Evolutionary conservation across 2,888 invertebrate species (phyloP).

Genomic region (Celastrina argiolus): DNA sequence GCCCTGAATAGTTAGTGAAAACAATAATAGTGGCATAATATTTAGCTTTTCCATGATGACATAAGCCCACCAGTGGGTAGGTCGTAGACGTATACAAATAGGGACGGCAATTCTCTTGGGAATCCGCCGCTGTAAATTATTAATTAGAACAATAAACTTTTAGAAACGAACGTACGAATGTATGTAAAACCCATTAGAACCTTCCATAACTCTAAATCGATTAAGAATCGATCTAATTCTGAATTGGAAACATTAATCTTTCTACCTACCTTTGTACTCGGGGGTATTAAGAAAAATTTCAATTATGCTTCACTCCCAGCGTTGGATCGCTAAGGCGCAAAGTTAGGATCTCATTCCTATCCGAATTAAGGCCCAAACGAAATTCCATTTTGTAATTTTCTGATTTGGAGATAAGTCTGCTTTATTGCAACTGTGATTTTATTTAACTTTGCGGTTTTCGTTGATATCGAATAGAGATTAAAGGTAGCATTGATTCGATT

Average conservation of each 20-base stretch:
- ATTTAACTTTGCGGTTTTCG: conserved; percentile 29
- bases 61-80: conserved; percentile 7
- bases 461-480: conserved; percentile 34
- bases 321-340: conserved; percentile 41
- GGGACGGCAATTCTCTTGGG: not conserved
- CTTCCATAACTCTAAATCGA: not conserved
- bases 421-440: conserved; percentile 34
- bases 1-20: not conserved
- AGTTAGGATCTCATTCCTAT: conserved; percentile 50
- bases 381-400: conserved; percentile 58
- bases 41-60: conserved; percentile 2
- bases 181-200: not conserved
- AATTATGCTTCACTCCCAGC: conserved; percentile 47
- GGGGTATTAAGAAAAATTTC: conserved; percentile 59
- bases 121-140: conserved; percentile 5
- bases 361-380: conserved; percentile 56
- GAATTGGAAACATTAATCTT: conserved; percentile 29
- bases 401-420: conserved; percentile 44
- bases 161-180: not conserved
- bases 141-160: conserved; percentile 7
- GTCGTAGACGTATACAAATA: conserved; percentile 6
- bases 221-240: conserved; percentile 17
- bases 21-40: not conserved
- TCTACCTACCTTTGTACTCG: conserved; percentile 36
- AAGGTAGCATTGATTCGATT: conserved; percentile 36